These are phyloP conservation scores for Apostichopus californicus DNA, from an alignment of 35 echinoderm and acorn worm species.

Conservation along the genomic window DNA sequence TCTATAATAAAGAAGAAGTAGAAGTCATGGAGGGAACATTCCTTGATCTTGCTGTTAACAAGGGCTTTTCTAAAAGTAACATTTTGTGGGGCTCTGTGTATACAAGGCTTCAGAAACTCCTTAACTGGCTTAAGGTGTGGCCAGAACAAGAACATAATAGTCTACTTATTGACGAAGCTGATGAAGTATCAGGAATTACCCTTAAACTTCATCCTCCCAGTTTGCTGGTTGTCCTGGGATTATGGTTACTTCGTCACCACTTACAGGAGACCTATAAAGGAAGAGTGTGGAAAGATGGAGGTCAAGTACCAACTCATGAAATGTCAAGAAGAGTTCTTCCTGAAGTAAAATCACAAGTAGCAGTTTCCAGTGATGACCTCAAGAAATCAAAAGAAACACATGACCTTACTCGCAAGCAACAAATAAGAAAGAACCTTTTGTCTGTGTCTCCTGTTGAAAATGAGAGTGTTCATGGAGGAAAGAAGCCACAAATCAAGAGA, in stretches of 20 bases:
- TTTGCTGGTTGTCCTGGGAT: slow-evolving; percentile 48
- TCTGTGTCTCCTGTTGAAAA: neutral
- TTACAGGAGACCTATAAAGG: neutral
- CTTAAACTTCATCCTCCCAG: slow-evolving; percentile 41
- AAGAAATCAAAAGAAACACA: neutral
- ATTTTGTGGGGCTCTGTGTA: slow-evolving; percentile 35
- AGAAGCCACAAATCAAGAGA: neutral
- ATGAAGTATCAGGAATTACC: slow-evolving; percentile 12
- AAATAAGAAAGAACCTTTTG: neutral
- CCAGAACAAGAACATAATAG: slow-evolving; percentile 19
- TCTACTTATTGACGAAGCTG: neutral
- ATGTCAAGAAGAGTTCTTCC: neutral
- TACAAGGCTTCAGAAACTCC: slow-evolving; percentile 45
- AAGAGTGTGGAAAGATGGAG: neutral
- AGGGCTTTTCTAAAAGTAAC: slow-evolving; percentile 11
- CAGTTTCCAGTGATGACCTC: neutral
- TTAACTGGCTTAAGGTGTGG: slow-evolving; percentile 52
- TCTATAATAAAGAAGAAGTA: neutral
- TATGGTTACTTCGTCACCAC: slow-evolving; percentile 51
- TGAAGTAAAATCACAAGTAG: neutral
- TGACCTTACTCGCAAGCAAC: neutral
- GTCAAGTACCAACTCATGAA: neutral
- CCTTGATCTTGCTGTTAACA: slow-evolving; percentile 22
- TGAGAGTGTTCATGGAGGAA: neutral
- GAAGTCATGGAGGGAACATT: slow-evolving; percentile 11